Evolutionary conservation across 23 tunicate species (phyloP), one percentile per base, ranked within the genome.

Genomic region (Oikopleura vanhoeffeni): DNA sequence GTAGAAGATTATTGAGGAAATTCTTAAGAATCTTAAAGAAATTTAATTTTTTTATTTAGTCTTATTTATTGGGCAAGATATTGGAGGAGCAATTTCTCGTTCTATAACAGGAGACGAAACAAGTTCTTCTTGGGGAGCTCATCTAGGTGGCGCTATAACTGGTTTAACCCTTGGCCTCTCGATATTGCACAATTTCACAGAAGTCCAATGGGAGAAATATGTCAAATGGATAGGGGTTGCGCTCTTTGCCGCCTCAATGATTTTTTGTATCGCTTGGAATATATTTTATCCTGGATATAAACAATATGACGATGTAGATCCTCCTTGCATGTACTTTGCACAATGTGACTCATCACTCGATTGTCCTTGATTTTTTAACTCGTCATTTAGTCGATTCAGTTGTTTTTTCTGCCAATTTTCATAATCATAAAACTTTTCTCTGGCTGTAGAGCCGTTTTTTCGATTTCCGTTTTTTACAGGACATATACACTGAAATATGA

Each of bases 131-230:
- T 18, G 34, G 4, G 79, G 79, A 18, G 79, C 79, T 71, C 79
- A 71, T 71, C 79, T 71, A 18, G 79, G 79, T 18, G 79, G 79
- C 38, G 79, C 79, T 18, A 71, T 71, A 28, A 38, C 79, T 32
- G 79, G 79, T 38, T 38, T 71, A 33, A 30, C 34, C 79, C 4
- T 71, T 38, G 79, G 79, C 34, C 79, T 71, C 79, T 13, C 32
- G 27, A 33, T 71, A 18, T 38, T 71, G 3, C 4, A 30, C 34
- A 71, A 71, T 32, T 71, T 71, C 38, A 13, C 27, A 18, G 79
- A 71, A 30, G 32, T 2, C 36, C 27, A 32, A 4, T 13, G 35
- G 79, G 79, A 71, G 32, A 32, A 38, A 13, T 13, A 8, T 49
- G 13, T 13, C 24, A 49, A 49, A 49, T 49, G 64, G 64, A 49